Base-by-base conservation (phyloP, 2,888 invertebrate species). In the Epinotia ramella region DNA sequence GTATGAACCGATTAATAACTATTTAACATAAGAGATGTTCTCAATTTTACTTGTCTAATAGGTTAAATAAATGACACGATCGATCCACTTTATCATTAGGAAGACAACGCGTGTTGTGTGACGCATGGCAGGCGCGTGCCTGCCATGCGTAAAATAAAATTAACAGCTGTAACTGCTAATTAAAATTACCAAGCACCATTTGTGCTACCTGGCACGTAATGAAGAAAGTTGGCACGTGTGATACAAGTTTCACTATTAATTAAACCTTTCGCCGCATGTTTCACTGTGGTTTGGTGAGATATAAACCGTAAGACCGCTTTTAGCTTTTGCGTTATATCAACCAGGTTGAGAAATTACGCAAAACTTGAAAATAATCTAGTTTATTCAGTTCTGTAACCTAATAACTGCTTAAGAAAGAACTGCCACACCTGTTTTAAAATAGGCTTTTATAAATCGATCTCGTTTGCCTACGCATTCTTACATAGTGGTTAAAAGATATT, bases 391-490 rank as follows among this genome's bases (percentile, higher is more conserved):
- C 9, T n/a, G n/a, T 1, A 24, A 13, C 2, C 16, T 5, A 16
- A 33, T 5, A 16, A 33, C 9, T n/a, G 18, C 44, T 20, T 64
- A 44, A 24, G 20, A 6, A 16, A 65, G 4, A 49, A 49, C 20
- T 33, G 33, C 11, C 11, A 11, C 60, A 20, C 59, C 59, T n/a
- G 20, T n/a, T 73, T 20, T 24, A 66, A 66, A 66, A 33, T 11
- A 60, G 33, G 44, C 18, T 40, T 40, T 66, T 66, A 40, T 60
- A 24, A 59, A 70, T 40, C 44, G 63, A 33, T 18, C 44, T 65
- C 65, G 44, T 75, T 62, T 46, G 18, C 71, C 66, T 62, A 66
- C 59, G 24, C 28, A 56, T 76, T 72, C 46, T 63, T 68, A 69
- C 57, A 57, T 20, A 66, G 69, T 64, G 56, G 56, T 57, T 69